Percentiles rank a stretch among this genome's conserved stretches.
Conservation (phyloP, 2,113 vertebrate species). For the Sarotherodon lohbergeri region DNA sequence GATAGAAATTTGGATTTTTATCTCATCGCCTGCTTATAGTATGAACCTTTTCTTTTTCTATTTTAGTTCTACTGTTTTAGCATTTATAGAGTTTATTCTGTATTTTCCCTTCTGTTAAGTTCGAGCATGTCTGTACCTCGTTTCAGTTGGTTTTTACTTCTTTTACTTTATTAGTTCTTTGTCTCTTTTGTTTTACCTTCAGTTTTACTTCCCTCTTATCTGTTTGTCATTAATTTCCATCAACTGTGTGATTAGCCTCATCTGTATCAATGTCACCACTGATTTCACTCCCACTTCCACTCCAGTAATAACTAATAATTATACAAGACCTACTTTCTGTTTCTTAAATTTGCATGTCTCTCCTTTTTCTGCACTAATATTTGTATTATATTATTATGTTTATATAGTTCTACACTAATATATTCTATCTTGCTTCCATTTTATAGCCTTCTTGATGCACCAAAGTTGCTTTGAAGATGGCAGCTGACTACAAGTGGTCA, state of each 20-base stretch:
- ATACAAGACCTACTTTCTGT: not conserved
- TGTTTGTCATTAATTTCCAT: not conserved
- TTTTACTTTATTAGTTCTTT: not conserved
- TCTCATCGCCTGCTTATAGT: not conserved
- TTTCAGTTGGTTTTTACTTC: not conserved
- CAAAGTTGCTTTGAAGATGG: not conserved
- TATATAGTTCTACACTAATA: not conserved
- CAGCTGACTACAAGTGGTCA: not conserved
- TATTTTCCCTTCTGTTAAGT: not conserved
- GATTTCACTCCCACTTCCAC: not conserved
- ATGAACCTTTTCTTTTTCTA: not conserved
- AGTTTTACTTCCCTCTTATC: not conserved
- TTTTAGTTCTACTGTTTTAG: not conserved
- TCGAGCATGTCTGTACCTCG: not conserved
- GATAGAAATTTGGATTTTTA: not conserved
- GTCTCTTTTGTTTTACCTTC: not conserved
- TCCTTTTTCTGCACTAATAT: not conserved
- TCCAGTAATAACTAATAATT: not conserved
- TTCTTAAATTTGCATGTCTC: not conserved
- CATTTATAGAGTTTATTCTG: not conserved
- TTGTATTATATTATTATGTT: not conserved
- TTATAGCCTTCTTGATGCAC: not conserved
- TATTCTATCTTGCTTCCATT: not conserved
- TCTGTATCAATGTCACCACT: not conserved
- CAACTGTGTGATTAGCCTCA: not conserved